These are phyloP conservation scores for Casuarius casuarius DNA, from an alignment of 2,113 vertebrate species.

Conservation along the genomic window DNA sequence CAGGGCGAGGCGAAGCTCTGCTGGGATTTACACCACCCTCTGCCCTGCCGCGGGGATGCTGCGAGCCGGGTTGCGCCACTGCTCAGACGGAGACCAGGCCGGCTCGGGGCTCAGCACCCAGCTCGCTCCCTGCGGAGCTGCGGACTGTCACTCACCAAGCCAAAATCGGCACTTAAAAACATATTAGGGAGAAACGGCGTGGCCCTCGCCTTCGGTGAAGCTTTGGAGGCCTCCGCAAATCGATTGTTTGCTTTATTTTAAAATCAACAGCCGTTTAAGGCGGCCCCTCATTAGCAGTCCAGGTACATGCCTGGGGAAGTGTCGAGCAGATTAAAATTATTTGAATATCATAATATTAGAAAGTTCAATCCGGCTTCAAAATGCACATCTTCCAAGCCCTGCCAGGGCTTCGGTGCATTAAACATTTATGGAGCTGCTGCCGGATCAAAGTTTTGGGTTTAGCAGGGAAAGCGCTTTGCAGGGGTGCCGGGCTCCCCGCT, in stretches of 20 bases:
- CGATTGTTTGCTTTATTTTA: conserved; percentile 66
- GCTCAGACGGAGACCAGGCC: too few relatives aligned
- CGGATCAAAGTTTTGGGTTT: conserved; percentile 72
- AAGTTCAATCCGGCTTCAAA: conserved; percentile 69
- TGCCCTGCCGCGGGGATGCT: neutral
- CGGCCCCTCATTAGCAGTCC: conserved; percentile 67
- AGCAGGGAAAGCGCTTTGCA: neutral
- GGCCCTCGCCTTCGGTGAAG: neutral
- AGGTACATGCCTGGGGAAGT: conserved; percentile 44
- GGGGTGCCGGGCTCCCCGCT: neutral
- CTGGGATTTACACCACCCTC: too few relatives aligned
- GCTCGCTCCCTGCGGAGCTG: neutral
- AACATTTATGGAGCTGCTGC: conserved; percentile 73
- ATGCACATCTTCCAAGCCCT: conserved; percentile 56
- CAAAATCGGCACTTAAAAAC: neutral
- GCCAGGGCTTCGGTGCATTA: conserved; percentile 71
- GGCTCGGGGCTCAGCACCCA: too few relatives aligned
- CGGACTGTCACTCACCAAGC: neutral
- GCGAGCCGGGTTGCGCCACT: neutral
- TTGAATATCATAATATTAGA: conserved; percentile 68
- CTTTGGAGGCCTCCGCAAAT: conserved; percentile 46
- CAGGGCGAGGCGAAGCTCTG: too few relatives aligned
- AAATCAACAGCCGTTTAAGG: conserved; percentile 28
- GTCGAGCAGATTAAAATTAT: conserved; percentile 29
- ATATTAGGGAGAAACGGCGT: neutral